Base-by-base conservation (phyloP, 2,888 invertebrate species). In the Andrena praecox region DNA sequence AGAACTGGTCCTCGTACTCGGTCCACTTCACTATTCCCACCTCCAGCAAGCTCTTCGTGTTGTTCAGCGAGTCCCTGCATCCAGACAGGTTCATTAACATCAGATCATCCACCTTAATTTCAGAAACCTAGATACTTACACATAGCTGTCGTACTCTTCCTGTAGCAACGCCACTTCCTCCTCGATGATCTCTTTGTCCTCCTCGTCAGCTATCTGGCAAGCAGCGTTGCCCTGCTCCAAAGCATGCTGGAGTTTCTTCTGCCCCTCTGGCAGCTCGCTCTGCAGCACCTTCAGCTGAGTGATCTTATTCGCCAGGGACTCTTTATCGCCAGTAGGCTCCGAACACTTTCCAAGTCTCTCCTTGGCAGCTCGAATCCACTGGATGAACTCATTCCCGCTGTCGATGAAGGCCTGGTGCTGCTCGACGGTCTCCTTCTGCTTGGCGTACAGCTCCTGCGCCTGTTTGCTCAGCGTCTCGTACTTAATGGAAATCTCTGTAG, bases 21-120 rank as follows among this genome's bases (percentile, higher is more conserved):
- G 97, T 98, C 98, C 98, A 98, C 93, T 98, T 98, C 0, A 98
- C 98, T 91, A 98, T 97, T 90, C 98, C 98, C 84, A 97, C 96
- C 94, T 98, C 98, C 67, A 98, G 95, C 56, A 97, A 94, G 85
- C 96, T 96, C 94, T 98, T 98, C 2, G 97, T 97, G 89, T 96
- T 97, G 89, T 96, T 96, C 5, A 98, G 94, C 80, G 96, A 96
- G 89, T 98, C 98, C 60, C 97, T 96, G 92, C 80, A 54, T 20
- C 0, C 42, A 16, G 16, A 42, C 16, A 42, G 42, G 12, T 42
- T 42, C 12, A 42, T 42, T 42, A 42, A 42, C 42, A 42, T 3
- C 42, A 56, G 0, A 71, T 31, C 12, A 0, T 33, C 4, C 24
- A 24, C 20, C 0, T 62, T 33, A n/a, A n/a, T 59, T 8, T 33